These are phyloP conservation scores for Heliornis fulica DNA, from an alignment of 2,113 vertebrate genomes.

Conservation along the genomic window DNA sequence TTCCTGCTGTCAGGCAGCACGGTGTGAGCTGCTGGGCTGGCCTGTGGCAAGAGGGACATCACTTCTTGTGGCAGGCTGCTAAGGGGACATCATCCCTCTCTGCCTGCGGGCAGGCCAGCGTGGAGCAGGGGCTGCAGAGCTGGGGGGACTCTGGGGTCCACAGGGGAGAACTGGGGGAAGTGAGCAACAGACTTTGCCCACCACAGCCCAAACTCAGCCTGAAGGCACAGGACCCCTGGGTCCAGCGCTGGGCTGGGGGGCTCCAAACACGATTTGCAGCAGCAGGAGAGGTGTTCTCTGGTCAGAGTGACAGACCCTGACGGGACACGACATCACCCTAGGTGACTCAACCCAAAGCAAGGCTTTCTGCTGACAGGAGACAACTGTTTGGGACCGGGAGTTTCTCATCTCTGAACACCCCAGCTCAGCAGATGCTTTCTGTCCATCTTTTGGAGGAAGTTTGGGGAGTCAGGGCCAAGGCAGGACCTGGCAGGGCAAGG, in stretches of 20 bases:
- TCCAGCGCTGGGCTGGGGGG: not conserved
- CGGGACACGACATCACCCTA: not conserved
- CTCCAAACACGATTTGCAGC: fast-evolving
- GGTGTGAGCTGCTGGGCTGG: not conserved
- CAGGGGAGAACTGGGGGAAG: not conserved
- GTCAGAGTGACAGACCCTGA: not conserved
- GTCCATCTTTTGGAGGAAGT: not conserved
- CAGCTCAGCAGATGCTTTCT: not conserved
- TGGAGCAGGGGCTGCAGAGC: not conserved
- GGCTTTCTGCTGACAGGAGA: not conserved
- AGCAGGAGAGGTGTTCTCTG: not conserved
- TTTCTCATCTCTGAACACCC: not conserved
- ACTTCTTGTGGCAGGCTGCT: not conserved
- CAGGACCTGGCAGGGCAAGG: not conserved
- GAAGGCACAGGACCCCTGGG: not conserved
- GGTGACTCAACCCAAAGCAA: not conserved
- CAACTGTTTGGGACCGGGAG: not conserved
- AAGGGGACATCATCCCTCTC: not conserved
- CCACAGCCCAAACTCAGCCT: not conserved
- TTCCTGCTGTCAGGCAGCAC: not conserved
- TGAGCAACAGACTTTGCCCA: not conserved
- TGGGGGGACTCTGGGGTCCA: not conserved
- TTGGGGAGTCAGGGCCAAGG: not conserved
- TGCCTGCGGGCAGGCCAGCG: not conserved
- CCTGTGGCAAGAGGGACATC: not conserved